These are phyloP conservation scores for Phylloscopus trochilus DNA, from an alignment of 2,113 vertebrate species.

Conservation along the genomic window DNA sequence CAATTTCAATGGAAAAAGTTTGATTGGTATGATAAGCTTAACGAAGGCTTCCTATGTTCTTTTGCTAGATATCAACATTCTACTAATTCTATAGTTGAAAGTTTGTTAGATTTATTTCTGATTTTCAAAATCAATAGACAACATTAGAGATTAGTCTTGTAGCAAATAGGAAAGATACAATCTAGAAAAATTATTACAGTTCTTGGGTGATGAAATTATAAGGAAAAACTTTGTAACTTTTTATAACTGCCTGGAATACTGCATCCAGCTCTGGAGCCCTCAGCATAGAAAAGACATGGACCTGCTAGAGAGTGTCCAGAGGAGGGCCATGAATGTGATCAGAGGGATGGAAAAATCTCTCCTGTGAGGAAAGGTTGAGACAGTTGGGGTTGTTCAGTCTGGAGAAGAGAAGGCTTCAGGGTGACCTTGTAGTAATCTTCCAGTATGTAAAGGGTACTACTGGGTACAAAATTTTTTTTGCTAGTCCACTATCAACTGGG, in stretches of 20 bases:
- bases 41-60: background rate
- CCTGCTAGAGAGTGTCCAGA: background rate
- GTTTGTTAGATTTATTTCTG: background rate
- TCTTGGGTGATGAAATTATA: background rate
- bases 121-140: background rate
- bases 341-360: background rate
- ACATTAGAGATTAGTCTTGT: background rate
- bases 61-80: background rate
- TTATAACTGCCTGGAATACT: background rate
- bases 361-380: background rate
- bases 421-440: background rate
- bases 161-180: background rate
- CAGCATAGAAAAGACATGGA: background rate
- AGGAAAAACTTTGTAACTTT: background rate
- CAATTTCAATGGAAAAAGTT: rapidly evolving
- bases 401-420: background rate
- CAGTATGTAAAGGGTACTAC: background rate
- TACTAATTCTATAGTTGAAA: background rate
- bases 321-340: background rate
- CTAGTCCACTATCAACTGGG: background rate
- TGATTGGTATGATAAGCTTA: background rate
- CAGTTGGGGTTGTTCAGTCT: background rate
- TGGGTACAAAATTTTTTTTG: background rate
- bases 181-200: background rate
- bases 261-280: background rate